Conservation (phyloP, 2,113 vertebrate genomes). For the Ondatra zibethicus region DNA sequence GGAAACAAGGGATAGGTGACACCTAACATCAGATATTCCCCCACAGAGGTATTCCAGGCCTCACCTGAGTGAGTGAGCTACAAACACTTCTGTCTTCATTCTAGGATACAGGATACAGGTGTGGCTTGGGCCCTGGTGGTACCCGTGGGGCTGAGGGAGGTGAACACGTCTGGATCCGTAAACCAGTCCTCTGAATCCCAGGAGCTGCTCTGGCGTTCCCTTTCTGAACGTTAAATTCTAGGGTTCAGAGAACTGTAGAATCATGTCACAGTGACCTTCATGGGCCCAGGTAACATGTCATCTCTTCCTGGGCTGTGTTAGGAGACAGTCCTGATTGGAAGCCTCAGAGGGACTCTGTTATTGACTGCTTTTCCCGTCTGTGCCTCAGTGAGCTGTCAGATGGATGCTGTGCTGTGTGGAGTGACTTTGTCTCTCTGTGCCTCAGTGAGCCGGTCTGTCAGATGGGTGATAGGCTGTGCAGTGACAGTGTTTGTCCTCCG, state of each 20-base stretch:
- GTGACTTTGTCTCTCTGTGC: background rate
- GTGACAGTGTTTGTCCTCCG: accelerated
- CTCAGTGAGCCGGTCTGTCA: background rate
- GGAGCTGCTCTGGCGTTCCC: background rate
- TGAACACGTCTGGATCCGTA: background rate
- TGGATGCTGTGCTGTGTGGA: background rate
- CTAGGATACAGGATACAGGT: background rate
- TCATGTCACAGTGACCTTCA: background rate
- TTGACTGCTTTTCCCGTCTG: background rate
- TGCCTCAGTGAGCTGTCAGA: background rate
- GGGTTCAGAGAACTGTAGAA: background rate
- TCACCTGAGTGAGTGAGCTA: background rate
- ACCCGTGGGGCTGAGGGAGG: background rate
- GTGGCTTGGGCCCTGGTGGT: background rate
- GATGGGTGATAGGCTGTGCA: background rate
- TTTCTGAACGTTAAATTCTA: background rate
- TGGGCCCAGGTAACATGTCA: background rate
- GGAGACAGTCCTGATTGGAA: background rate
- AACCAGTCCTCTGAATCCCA: background rate
- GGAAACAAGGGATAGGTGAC: background rate
- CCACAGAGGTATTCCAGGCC: background rate
- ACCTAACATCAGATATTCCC: no score
- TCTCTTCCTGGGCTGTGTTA: background rate
- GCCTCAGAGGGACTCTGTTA: background rate
- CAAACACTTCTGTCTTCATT: accelerated